phyloP scores from a whole-genome alignment of 2,797 vertebrate species.

The Chromis chromis region DNA sequence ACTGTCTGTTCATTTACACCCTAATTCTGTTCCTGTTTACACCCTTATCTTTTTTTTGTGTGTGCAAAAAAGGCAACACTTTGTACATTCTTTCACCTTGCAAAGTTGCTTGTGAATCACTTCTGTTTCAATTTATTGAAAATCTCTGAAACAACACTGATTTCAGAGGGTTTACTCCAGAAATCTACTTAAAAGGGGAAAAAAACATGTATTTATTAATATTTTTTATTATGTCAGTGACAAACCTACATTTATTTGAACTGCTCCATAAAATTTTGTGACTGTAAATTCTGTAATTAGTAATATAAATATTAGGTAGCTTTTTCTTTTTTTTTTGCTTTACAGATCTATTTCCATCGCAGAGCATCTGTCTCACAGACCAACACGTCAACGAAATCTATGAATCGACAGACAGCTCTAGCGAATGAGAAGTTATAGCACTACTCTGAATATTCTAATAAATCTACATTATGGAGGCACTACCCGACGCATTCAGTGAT shows the following conservation, averaged over 20 bases:
- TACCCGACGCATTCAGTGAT: slow-evolving; percentile 35
- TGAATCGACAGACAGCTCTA: slow-evolving; percentile 63
- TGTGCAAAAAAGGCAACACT: not conserved
- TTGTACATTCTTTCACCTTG: slow-evolving; percentile 23
- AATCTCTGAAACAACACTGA: slow-evolving; percentile 30
- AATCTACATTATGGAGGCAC: slow-evolving; percentile 83
- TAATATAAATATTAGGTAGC: slow-evolving; percentile 86
- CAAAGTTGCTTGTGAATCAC: slow-evolving; percentile 36
- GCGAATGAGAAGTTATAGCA: slow-evolving; percentile 82
- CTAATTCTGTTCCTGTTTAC: slow-evolving; percentile 12
- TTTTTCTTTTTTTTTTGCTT: slow-evolving; percentile 74
- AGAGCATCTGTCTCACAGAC: slow-evolving; percentile 60
- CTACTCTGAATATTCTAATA: slow-evolving; percentile 85
- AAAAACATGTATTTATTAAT: slow-evolving; percentile 78
- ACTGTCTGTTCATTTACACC: slow-evolving; percentile 21
- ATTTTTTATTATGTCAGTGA: slow-evolving; percentile 74
- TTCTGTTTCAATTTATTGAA: slow-evolving; percentile 34
- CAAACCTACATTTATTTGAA: slow-evolving; percentile 64
- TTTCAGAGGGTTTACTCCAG: slow-evolving; percentile 22
- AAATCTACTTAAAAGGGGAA: slow-evolving; percentile 36
- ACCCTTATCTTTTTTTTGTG: slow-evolving; percentile 1
- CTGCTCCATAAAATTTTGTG: slow-evolving; percentile 75
- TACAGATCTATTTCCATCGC: slow-evolving; percentile 73
- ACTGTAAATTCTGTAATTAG: slow-evolving; percentile 86
- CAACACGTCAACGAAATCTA: slow-evolving; percentile 56